A percentile compares a stretch with the other conserved stretches of the same genome.
Evolutionary conservation across 2,888 invertebrate species (phyloP).

Genomic region (Stictocephala bisonia): DNA sequence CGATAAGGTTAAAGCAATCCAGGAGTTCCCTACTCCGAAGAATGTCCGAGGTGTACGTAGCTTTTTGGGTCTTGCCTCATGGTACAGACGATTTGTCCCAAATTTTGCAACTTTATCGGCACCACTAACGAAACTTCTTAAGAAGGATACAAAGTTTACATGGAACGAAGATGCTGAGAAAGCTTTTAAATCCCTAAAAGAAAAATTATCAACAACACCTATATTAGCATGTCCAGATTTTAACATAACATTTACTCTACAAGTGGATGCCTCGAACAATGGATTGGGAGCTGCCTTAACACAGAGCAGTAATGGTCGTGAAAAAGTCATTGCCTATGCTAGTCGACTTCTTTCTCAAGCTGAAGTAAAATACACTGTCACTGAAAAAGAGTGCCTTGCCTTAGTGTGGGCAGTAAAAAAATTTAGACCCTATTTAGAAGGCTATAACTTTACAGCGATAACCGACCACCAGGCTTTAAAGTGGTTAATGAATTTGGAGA

Average conservation of each 20-base stretch:
- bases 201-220: slow-evolving; percentile 37
- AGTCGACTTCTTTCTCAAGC: slow-evolving; percentile 51
- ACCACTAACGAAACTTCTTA: slow-evolving; percentile 14
- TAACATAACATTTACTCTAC: slow-evolving; percentile 39
- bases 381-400: slow-evolving; percentile 57
- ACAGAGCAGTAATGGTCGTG: slow-evolving; percentile 51
- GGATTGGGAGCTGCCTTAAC: slow-evolving; percentile 53
- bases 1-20: slow-evolving; percentile 14
- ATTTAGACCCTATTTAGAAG: slow-evolving; percentile 57
- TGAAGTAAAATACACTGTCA: slow-evolving; percentile 54
- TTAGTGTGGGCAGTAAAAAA: slow-evolving; percentile 56
- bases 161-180: not conserved
- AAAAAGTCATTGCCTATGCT: slow-evolving; percentile 55
- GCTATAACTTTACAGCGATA: slow-evolving; percentile 46
- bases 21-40: not conserved
- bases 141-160: not conserved
- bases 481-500: not conserved
- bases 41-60: not conserved
- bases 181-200: slow-evolving; percentile 3
- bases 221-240: slow-evolving; percentile 52
- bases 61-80: slow-evolving; percentile 30
- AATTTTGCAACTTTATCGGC: not conserved
- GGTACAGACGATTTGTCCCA: slow-evolving; percentile 19
- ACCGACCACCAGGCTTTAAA: slow-evolving; percentile 51
- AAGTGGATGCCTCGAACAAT: slow-evolving; percentile 50